Base-by-base conservation (phyloP, 2,113 vertebrate species). In the Actenoides lindsayi region DNA sequence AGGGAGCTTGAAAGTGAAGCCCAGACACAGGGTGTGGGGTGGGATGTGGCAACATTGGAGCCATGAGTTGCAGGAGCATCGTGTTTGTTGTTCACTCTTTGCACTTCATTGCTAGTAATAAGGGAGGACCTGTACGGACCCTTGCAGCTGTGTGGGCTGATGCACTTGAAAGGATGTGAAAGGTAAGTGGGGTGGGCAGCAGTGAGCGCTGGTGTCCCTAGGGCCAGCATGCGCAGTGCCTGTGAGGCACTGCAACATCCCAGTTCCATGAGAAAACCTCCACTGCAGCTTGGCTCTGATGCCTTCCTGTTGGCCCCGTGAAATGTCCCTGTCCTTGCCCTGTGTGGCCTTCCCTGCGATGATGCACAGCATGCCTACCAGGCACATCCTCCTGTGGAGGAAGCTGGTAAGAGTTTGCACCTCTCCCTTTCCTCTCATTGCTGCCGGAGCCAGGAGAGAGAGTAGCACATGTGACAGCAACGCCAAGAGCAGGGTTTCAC, bases 91-190 rank as follows among this genome's bases (percentile, higher is more conserved):
- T 46, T 79, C 76, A 54, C 30, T 56, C 20, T 21, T 64, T 77
- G 73, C 30, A 1, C 44, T 69, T 68, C 2, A 2, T 28, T 0
- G 0, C 68, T 31, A 13, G 39, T 0, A 3, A 9, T 0, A 6
- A 75, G 42, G 50, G 8, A 75, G 42, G 50, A 59, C 42, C 14
- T 0, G 0, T 39, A 1, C 3, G 9, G n/a, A 10, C 6, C 20
- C 67, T 46, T 54, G 51, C 0, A 0, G 51, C 4, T 30, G 33
- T 10, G 0, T 1, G 35, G 53, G 50, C 44, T 44, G 65, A 28
- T 35, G 51, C n/a, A 2, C 76, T 18, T 64, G 48, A 13, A 63
- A 64, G 48, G 76, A 27, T 20, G 46, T 1, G 2, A 57, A 59
- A 28, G 31, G 3, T 46, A 51, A 42, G 56, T 31, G 35, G 53